Evolutionary conservation across 2,113 vertebrate species (phyloP), one percentile per base, ranked within the genome.

Genomic region (Pongo abelii): DNA sequence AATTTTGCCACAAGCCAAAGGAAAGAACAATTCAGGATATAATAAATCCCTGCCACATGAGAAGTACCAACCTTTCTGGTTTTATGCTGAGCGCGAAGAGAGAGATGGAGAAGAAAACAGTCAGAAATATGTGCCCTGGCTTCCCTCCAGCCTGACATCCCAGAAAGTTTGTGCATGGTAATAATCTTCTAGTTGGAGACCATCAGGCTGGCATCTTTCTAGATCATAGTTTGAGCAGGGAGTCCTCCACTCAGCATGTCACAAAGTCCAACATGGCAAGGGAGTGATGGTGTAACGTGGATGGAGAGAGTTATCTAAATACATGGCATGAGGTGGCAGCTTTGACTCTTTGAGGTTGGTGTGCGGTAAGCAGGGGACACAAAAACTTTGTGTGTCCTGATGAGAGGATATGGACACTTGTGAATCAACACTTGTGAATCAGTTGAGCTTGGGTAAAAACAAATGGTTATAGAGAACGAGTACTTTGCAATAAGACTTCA

Each of bases 91-190:
- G 8, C 17, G 10, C 12, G 14, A 50, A 69, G n/a, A 72, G n/a
- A 89, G 18, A 84, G 35, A 57, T 46, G 10, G 22, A 92, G 30
- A 96, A 55, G 50, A 6, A 40, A 85, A 72, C 11, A 80, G 40
- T 77, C 69, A 52, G 35, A 94, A 87, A 43, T 32, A 46, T 14
- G 1, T 38, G 50, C 16, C 13, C 27, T 91, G 48, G 12, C 40
- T 86, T 77, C 25, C 35, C 27, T 85, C 32, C 50, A 18, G 32
- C 43, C 30, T 75, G 35, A 92, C 84, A 92, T 38, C 46, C 38
- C 72, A 93, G 32, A 46, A 46, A 9, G 11, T 48, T 3, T 48
- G 12, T 18, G 0, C 0, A 6, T 27, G 17, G 6, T 25, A 59
- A 52, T 23, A 80, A 67, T 25, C 46, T 69, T 89, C 22, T 30